Evolutionary conservation across 2,888 invertebrate genomes (phyloP).

Genomic region (Ferdinandea cuprea): DNA sequence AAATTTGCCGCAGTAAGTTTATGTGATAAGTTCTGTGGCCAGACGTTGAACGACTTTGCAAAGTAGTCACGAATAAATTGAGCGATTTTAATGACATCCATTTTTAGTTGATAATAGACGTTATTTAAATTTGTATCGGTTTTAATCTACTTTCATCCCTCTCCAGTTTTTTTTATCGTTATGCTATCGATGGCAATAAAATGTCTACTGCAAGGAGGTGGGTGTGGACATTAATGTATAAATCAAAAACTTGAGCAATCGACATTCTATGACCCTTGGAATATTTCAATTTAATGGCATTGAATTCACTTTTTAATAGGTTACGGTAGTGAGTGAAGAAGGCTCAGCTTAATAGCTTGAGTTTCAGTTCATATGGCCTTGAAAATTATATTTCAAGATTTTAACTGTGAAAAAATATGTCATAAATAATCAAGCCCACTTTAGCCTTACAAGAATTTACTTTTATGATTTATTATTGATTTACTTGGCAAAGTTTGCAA

Average conservation of each 20-base stretch:
- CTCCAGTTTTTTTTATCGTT: conserved; percentile 15
- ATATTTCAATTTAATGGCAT: conserved; percentile 45
- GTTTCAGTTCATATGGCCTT: conserved; percentile 38
- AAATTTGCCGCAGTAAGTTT: conserved; percentile 26
- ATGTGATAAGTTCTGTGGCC: conserved; percentile 47
- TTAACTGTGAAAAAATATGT: conserved; percentile 40
- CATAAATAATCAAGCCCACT: conserved; percentile 51
- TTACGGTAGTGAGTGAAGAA: background rate
- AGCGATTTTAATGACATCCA: conserved; percentile 58
- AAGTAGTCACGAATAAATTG: conserved; percentile 51
- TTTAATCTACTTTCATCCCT: conserved; percentile 29
- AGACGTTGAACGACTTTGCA: conserved; percentile 11
- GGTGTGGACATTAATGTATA: conserved; percentile 21
- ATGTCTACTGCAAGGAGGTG: background rate
- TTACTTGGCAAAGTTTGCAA: background rate
- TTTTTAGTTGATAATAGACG: conserved; percentile 59
- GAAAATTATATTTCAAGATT: conserved; percentile 35
- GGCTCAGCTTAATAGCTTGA: conserved; percentile 30
- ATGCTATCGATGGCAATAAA: conserved; percentile 20
- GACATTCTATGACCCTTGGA: conserved; percentile 27
- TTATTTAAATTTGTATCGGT: conserved; percentile 52
- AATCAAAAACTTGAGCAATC: conserved; percentile 59
- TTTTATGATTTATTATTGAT: conserved; percentile 9
- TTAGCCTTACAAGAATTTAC: conserved; percentile 43
- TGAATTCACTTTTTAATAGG: conserved; percentile 18